A percentile compares a stretch with the other conserved stretches of the same genome.
Conservation (phyloP, 1,140 invertebrate species). For the Schlechtendalia chinensis region DNA sequence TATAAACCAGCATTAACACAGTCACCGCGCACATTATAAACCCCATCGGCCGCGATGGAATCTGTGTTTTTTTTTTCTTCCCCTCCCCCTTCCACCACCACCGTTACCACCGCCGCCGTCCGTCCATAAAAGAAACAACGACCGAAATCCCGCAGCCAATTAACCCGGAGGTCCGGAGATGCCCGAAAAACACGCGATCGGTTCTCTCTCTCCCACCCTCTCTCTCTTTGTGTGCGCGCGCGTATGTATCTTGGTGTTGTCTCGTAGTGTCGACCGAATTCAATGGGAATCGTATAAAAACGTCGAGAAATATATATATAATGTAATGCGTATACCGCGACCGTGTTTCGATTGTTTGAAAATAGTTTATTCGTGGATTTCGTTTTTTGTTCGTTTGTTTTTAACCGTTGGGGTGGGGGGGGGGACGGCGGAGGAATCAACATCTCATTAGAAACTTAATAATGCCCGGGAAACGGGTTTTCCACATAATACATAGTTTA, state of each 20-base stretch:
- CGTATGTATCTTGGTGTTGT: background rate
- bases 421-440: background rate
- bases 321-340: background rate
- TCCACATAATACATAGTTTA: background rate
- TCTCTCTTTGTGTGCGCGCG: too few relatives aligned
- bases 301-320: background rate
- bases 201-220: too few relatives aligned
- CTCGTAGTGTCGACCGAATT: too few relatives aligned
- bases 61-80: constrained; percentile 17
- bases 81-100: too few relatives aligned
- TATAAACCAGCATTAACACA: constrained; percentile 33
- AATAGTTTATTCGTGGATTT: background rate
- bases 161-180: background rate
- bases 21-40: background rate
- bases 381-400: background rate
- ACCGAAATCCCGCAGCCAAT: constrained; percentile 30
- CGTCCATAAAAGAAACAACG: constrained; percentile 6
- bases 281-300: background rate
- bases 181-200: background rate
- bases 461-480: background rate
- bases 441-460: background rate
- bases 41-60: background rate
- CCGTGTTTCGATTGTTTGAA: background rate
- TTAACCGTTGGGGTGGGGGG: too few relatives aligned
- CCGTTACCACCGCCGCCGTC: too few relatives aligned